phyloP scores from a whole-genome alignment of 2,888 invertebrate genomes.

The Neuroscelio doddi region DNA sequence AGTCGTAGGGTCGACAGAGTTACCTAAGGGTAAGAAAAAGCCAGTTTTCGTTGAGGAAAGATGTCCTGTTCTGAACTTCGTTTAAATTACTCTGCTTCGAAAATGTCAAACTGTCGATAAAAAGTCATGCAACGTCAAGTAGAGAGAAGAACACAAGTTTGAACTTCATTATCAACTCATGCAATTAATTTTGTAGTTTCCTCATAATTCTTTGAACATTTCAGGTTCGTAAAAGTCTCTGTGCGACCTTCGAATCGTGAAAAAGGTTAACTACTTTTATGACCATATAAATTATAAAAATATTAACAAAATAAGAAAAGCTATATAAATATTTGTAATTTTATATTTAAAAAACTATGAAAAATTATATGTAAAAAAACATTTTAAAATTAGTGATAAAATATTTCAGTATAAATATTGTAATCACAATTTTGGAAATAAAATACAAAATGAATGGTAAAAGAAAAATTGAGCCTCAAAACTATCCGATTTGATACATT shows the following conservation, averaged over 20 bases:
- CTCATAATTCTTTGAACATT: slow-evolving; percentile 32
- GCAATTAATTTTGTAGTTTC: slow-evolving; percentile 54
- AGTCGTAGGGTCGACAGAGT: slow-evolving; percentile 30
- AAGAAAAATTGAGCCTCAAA: too few species aligned
- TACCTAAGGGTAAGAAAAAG: slow-evolving; percentile 50
- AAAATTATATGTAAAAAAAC: too few species aligned
- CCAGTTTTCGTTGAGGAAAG: slow-evolving; percentile 43
- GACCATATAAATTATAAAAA: too few species aligned
- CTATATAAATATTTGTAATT: too few species aligned
- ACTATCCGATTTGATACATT: too few species aligned
- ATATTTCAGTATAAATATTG: too few species aligned
- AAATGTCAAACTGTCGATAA: slow-evolving; percentile 76
- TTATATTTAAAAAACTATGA: too few species aligned
- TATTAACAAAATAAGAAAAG: too few species aligned
- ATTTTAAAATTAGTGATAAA: too few species aligned
- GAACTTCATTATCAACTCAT: slow-evolving; percentile 60
- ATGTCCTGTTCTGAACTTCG: slow-evolving; percentile 43
- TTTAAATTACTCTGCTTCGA: slow-evolving; percentile 61
- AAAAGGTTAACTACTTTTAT: slow-evolving; percentile 40
- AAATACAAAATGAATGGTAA: too few species aligned
- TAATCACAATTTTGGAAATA: too few species aligned
- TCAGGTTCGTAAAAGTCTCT: slow-evolving; percentile 2
- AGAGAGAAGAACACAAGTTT: slow-evolving; percentile 48
- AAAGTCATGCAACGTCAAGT: slow-evolving; percentile 74
- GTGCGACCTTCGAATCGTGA: slow-evolving; percentile 35